These are phyloP conservation scores for Coluber constrictor DNA, from an alignment of 2,797 vertebrate species.

Conservation along the genomic window DNA sequence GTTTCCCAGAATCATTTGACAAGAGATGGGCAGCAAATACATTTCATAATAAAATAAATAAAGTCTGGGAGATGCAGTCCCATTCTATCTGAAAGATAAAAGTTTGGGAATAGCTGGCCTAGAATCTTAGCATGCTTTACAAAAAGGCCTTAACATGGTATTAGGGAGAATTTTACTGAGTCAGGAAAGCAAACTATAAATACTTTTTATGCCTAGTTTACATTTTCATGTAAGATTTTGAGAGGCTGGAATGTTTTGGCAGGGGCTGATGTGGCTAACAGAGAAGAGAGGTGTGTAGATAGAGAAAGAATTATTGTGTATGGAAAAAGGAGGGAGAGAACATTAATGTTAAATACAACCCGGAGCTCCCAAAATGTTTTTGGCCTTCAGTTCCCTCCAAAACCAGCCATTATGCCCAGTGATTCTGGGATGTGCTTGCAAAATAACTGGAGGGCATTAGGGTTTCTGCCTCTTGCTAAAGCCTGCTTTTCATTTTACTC, in stretches of 20 bases:
- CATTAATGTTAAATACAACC: neutral
- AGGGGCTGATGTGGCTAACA: neutral
- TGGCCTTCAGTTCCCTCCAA: neutral
- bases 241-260: neutral
- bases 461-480: neutral
- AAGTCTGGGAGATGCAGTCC: neutral
- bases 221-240: neutral
- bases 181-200: neutral
- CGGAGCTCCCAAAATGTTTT: neutral
- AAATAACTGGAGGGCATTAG: neutral
- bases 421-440: neutral
- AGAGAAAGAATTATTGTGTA: neutral
- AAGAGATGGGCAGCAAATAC: neutral
- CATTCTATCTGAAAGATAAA: neutral
- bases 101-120: neutral
- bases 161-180: neutral
- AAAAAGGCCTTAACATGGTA: neutral
- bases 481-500: neutral
- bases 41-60: neutral
- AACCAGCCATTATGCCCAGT: neutral
- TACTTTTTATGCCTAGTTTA: neutral
- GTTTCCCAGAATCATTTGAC: neutral
- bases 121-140: neutral
- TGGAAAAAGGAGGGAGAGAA: neutral
- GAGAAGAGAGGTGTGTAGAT: neutral